Percentiles rank a stretch among this genome's conserved stretches.
phyloP scores from a whole-genome alignment of 2,888 invertebrate species.

The Amblyteles armatorius region DNA sequence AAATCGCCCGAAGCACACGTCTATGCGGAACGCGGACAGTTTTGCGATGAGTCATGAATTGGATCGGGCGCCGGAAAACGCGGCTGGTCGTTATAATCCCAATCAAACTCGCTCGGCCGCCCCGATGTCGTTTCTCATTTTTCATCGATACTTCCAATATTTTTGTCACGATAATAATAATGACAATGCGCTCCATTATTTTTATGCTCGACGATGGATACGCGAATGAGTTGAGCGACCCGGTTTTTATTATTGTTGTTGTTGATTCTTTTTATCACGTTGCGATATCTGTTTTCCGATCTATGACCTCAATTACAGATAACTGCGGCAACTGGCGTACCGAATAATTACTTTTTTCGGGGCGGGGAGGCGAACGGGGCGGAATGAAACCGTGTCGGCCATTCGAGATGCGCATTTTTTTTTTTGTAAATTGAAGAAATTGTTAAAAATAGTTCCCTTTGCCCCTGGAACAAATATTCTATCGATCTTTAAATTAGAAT shows the following conservation, averaged over 20 bases:
- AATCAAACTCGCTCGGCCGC: neutral
- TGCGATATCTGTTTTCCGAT: neutral
- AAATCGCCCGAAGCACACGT: neutral
- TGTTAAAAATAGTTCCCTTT: too few species aligned
- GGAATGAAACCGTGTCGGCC: neutral
- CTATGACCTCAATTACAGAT: neutral
- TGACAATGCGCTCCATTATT: neutral
- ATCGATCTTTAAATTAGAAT: too few species aligned
- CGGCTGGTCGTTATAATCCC: neutral
- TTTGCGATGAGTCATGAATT: neutral
- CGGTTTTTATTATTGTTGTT: neutral
- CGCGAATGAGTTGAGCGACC: neutral
- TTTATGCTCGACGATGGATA: neutral
- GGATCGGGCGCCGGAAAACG: neutral
- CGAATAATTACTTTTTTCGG: neutral
- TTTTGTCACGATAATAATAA: neutral
- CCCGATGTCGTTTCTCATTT: neutral
- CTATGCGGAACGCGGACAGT: neutral
- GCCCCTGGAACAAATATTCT: too few species aligned
- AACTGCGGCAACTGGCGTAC: neutral
- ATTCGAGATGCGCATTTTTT: neutral
- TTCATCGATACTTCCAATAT: neutral
- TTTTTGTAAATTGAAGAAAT: neutral
- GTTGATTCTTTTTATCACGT: neutral
- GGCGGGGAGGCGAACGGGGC: neutral